phyloP scores from a whole-genome alignment of 2,113 vertebrate genomes.

The Stegostoma tigrinum region DNA sequence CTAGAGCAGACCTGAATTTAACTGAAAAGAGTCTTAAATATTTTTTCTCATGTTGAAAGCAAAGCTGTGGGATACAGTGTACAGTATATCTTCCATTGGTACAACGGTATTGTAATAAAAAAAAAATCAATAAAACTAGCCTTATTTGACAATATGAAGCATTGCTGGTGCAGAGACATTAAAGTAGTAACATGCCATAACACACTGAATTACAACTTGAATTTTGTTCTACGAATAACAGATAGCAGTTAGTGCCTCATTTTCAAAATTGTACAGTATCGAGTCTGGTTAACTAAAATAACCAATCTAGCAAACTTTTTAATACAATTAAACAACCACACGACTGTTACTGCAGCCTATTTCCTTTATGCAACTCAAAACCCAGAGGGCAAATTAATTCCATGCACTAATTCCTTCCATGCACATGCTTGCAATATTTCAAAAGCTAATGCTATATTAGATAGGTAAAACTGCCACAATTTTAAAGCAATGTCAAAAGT shows the following conservation, averaged over 20 bases:
- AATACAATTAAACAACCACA: background rate
- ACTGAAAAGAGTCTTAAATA: background rate
- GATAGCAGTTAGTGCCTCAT: background rate
- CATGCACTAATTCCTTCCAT: background rate
- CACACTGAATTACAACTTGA: background rate
- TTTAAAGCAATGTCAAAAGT: background rate
- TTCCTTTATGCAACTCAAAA: background rate
- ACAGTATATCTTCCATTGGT: background rate
- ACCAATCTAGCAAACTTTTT: background rate
- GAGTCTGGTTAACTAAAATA: background rate
- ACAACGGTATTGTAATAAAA: background rate
- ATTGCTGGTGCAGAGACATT: background rate
- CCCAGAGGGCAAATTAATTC: background rate
- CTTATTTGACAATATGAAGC: background rate
- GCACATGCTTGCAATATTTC: background rate
- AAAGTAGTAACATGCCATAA: background rate
- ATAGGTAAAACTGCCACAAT: background rate
- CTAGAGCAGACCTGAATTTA: background rate
- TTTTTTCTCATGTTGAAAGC: background rate
- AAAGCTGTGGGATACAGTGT: background rate
- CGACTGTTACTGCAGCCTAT: background rate
- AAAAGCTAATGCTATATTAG: background rate
- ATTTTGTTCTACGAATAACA: background rate
- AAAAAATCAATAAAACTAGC: background rate
- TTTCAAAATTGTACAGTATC: background rate